These are phyloP conservation scores for Pogonocichla stellata DNA, from an alignment of 2,113 vertebrate genomes.

Conservation along the genomic window DNA sequence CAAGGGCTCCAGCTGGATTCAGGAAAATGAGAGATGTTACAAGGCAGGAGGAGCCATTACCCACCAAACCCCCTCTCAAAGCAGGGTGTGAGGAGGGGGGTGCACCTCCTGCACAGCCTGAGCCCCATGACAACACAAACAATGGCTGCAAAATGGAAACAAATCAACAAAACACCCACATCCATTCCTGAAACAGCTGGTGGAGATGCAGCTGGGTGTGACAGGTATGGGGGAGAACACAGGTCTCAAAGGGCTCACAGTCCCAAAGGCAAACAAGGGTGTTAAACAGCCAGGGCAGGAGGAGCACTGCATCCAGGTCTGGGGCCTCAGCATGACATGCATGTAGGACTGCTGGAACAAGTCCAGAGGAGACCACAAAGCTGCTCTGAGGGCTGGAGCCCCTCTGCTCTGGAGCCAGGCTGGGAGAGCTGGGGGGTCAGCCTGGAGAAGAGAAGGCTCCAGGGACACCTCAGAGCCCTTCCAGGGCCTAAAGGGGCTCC, in stretches of 20 bases:
- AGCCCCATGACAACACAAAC: rapidly evolving
- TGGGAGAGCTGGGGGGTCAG: neutral
- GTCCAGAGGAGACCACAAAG: neutral
- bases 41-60: neutral
- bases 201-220: neutral
- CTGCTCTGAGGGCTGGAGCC: neutral
- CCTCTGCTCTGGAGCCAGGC: neutral
- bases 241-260: neutral
- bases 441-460: neutral
- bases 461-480: neutral
- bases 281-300: neutral
- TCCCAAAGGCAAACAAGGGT: neutral
- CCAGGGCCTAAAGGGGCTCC: neutral
- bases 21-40: neutral
- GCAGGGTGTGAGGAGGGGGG: rapidly evolving
- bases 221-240: neutral
- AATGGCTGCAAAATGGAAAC: neutral
- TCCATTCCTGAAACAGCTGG: neutral
- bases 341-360: neutral
- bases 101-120: neutral
- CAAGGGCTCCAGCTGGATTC: neutral
- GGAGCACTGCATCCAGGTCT: neutral
- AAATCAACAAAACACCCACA: neutral
- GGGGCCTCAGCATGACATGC: neutral
- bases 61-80: neutral